Percentiles rank a stretch among this genome's conserved stretches.
phyloP scores from a whole-genome alignment of 2,888 invertebrate genomes.

The Schizotus pectinicornis region DNA sequence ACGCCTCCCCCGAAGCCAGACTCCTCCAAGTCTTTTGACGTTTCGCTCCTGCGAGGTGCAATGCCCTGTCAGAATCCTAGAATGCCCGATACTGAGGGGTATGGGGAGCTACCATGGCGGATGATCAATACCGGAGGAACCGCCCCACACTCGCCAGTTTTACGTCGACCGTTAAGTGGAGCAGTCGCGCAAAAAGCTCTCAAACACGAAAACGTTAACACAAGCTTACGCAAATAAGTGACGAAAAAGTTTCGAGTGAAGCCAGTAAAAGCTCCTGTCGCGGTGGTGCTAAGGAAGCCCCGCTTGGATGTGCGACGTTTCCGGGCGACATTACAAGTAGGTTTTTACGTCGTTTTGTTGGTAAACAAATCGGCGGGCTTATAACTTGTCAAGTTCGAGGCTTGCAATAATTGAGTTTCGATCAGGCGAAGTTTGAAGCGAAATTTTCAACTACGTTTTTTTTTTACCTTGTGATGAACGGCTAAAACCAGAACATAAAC shows the following conservation, averaged over 20 bases:
- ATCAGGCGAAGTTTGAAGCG: too few relatives aligned
- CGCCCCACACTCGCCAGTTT: constrained; percentile 41
- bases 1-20: too few relatives aligned
- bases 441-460: too few relatives aligned
- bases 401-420: too few relatives aligned
- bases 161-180: constrained; percentile 35
- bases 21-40: too few relatives aligned
- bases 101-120: constrained; percentile 30
- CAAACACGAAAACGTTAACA: too few relatives aligned
- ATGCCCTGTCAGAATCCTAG: constrained; percentile 28
- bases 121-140: constrained; percentile 44
- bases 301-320: neutral
- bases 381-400: too few relatives aligned
- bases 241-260: too few relatives aligned
- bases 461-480: too few relatives aligned
- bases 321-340: neutral
- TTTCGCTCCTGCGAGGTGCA: constrained; percentile 15
- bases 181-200: constrained; percentile 22
- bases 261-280: too few relatives aligned
- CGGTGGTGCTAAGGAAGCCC: neutral
- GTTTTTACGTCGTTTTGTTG: neutral
- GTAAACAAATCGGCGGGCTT: neutral
- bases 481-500: too few relatives aligned
- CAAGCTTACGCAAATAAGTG: too few relatives aligned
- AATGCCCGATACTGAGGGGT: constrained; percentile 19